Evolutionary conservation across 2,888 invertebrate genomes (phyloP), one percentile per base, ranked within the genome.

Genomic region (Calameuta filiformis): DNA sequence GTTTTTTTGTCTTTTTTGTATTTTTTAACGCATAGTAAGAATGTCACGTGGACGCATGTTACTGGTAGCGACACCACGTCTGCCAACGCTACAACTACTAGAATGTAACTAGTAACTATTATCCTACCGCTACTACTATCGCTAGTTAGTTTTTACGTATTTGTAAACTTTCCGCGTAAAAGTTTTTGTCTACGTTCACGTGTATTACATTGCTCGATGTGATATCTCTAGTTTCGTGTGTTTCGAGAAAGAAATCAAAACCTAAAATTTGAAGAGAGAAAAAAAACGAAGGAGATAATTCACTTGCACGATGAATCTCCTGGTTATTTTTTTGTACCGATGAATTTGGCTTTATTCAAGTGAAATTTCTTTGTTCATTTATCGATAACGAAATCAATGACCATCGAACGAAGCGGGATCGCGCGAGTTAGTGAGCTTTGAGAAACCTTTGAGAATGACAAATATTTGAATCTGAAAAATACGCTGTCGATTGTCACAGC

Each of bases 401-500:
- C 56, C 56, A 23, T 15, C 23, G 56, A 56, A 56, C 23, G 9
- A 23, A 56, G 56, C 23, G 56, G 23, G 23, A 9, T 56, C 56
- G 56, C 23, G 23, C 23, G 56, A 15, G 23, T 56, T 56, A 23
- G 23, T 56, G 56, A 56, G 23, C 56, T 56, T 56, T 56, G 56
- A 74, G 34, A 77, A 83, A 85, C 88, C 89, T 90, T 80, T 87
- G 23, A 23, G 9, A 56, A 23, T 56, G 56, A 56, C 87, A 89
- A 35, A 35, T 12, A 35, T 90, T 80, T 87, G 23, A 23, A 56
- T 23, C 23, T 56, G 56, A 56, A 87, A 89, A 90, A 89, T 90
- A 90, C 91, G 90, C 90, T 89, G 88, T 88, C 88, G 87, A 90
- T 90, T 90, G 89, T 90, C 91, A 84, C 56, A 77, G 56, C 23